Conservation (phyloP, 2,888 invertebrate genomes). For the Belgica antarctica region DNA sequence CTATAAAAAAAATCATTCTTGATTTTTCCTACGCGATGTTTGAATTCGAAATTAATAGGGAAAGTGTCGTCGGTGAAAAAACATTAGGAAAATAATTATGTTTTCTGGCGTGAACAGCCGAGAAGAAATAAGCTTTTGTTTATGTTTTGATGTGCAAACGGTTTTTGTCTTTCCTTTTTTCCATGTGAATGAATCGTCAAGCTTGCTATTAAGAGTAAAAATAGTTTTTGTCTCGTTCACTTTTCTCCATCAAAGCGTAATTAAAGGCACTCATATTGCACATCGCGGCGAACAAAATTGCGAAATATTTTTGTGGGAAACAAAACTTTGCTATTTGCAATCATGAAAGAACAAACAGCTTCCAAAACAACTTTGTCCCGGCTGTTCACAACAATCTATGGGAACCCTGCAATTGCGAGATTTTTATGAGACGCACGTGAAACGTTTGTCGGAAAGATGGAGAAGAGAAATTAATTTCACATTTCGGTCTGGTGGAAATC, state of each 20-base stretch:
- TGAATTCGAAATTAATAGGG: neutral
- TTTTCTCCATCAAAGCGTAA: neutral
- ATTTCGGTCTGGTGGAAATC: neutral
- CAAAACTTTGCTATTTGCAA: no score
- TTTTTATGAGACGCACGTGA: neutral
- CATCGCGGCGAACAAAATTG: no score
- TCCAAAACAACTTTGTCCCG: no score
- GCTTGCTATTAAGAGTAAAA: no score
- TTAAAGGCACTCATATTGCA: neutral
- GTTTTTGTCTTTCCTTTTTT: neutral
- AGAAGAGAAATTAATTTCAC: neutral
- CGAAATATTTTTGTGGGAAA: no score
- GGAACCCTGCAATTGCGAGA: no score
- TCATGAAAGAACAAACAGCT: no score
- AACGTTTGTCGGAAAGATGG: neutral
- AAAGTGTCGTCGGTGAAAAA: neutral
- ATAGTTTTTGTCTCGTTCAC: neutral
- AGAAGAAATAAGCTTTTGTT: neutral
- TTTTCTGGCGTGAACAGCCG: neutral
- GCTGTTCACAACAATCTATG: no score
- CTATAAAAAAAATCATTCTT: neutral
- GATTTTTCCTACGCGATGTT: neutral
- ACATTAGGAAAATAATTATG: slow-evolving; percentile 19
- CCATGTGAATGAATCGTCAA: neutral
- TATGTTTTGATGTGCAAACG: neutral